phyloP scores from a whole-genome alignment of 2,113 vertebrate genomes.

The Rana temporaria region DNA sequence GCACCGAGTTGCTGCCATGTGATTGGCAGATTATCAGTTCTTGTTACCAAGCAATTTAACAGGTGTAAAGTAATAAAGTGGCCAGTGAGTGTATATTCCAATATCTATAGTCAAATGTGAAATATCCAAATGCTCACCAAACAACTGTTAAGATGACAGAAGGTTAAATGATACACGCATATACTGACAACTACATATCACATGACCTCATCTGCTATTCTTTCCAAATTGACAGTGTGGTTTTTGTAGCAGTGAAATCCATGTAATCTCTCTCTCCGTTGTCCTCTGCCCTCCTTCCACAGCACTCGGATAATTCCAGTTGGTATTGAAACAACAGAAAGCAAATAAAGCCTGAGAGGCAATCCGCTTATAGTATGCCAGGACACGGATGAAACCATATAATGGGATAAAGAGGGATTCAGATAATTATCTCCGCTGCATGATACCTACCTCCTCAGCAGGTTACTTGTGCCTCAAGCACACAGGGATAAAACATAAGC shows the following conservation, averaged over 20 bases:
- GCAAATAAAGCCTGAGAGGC: conserved; percentile 71
- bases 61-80: too few relatives aligned
- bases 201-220: too few relatives aligned
- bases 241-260: conserved; percentile 59
- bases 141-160: too few relatives aligned
- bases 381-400: conserved; percentile 72
- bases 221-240: not conserved
- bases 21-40: too few relatives aligned
- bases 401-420: conserved; percentile 76
- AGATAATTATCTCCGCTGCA: conserved; percentile 73
- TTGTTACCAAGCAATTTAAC: too few relatives aligned
- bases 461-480: conserved; percentile 57
- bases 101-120: too few relatives aligned
- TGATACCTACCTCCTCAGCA: conserved; percentile 65
- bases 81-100: too few relatives aligned
- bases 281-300: not conserved
- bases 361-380: conserved; percentile 73
- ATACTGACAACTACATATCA: too few relatives aligned
- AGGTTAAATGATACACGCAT: too few relatives aligned
- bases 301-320: conserved; percentile 71
- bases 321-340: conserved; percentile 68
- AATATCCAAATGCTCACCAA: too few relatives aligned
- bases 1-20: too few relatives aligned
- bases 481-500: conserved; percentile 51
- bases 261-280: conserved; percentile 62